A percentile compares a stretch with the other conserved stretches of the same genome.
phyloP scores from a whole-genome alignment of 2,888 invertebrate species.

The Euproctis similis region DNA sequence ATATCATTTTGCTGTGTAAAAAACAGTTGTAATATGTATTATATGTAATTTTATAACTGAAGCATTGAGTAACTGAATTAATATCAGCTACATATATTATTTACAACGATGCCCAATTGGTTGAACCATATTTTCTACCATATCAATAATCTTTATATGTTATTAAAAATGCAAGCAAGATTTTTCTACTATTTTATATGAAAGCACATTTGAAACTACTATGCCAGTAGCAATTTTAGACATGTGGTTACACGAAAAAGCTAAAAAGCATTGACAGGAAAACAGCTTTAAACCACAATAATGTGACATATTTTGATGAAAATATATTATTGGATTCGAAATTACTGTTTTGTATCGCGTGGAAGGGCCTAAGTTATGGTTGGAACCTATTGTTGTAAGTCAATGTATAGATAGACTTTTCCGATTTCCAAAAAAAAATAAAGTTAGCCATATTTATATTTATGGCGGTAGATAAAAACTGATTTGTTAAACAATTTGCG shows the following conservation, averaged over 20 bases:
- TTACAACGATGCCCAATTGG: conserved; percentile 27
- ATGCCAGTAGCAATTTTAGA: conserved; percentile 14
- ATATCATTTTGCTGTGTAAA: conserved; percentile 71
- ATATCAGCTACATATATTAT: conserved; percentile 25
- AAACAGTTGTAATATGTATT: too few relatives aligned
- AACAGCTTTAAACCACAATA: conserved; percentile 33
- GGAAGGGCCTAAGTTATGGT: conserved; percentile 58
- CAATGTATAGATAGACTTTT: conserved; percentile 51
- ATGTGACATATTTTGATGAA: conserved; percentile 43
- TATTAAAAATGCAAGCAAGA: conserved; percentile 5
- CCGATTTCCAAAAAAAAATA: conserved; percentile 29
- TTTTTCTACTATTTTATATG: conserved; percentile 23
- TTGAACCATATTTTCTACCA: conserved; percentile 27
- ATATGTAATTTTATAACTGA: conserved; percentile 54
- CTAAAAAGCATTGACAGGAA: conserved; percentile 54
- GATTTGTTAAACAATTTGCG: conserved; percentile 63
- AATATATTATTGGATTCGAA: conserved; percentile 25
- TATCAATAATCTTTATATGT: conserved; percentile 18
- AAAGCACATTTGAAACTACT: conserved; percentile 20
- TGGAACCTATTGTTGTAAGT: conserved; percentile 51
- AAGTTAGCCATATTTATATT: conserved; percentile 44
- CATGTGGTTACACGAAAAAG: conserved; percentile 28
- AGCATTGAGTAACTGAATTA: conserved; percentile 18
- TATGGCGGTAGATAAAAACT: conserved; percentile 54
- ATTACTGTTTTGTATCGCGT: conserved; percentile 20